Percentiles rank a stretch among this genome's conserved stretches.
Conservation (phyloP, 2,797 vertebrate genomes). For the Aphelocoma californica region DNA sequence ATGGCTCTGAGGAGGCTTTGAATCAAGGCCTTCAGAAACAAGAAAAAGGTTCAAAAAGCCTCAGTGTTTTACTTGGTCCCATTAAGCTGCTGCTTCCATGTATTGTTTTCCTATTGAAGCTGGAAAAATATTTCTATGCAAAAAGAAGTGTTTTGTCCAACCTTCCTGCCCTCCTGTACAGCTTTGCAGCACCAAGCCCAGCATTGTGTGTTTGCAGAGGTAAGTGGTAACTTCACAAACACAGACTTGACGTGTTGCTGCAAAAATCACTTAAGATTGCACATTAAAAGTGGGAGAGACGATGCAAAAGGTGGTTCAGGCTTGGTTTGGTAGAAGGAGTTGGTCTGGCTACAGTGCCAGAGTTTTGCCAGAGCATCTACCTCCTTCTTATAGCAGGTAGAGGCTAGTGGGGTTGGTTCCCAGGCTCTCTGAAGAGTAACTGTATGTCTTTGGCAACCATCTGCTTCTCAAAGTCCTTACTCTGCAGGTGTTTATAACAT, state of each 20-base stretch:
- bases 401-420: neutral
- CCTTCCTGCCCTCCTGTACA: neutral
- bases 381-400: neutral
- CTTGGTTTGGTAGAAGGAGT: neutral
- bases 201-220: neutral
- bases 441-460: neutral
- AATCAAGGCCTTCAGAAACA: neutral
- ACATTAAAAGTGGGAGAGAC: neutral
- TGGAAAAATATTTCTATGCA: neutral
- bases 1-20: neutral
- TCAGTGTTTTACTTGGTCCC: neutral
- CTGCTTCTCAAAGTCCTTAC: neutral
- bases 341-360: neutral
- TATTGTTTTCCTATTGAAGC: conserved; percentile 24
- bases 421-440: neutral
- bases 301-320: neutral
- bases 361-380: neutral
- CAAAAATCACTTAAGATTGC: neutral
- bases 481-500: neutral
- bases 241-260: neutral
- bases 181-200: neutral
- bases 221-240: neutral
- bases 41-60: neutral
- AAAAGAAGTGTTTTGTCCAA: neutral
- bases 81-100: neutral